A percentile compares a stretch with the other conserved stretches of the same genome.
Evolutionary conservation across 2,888 invertebrate genomes (phyloP).

Genomic region (Linyphia triangularis): DNA sequence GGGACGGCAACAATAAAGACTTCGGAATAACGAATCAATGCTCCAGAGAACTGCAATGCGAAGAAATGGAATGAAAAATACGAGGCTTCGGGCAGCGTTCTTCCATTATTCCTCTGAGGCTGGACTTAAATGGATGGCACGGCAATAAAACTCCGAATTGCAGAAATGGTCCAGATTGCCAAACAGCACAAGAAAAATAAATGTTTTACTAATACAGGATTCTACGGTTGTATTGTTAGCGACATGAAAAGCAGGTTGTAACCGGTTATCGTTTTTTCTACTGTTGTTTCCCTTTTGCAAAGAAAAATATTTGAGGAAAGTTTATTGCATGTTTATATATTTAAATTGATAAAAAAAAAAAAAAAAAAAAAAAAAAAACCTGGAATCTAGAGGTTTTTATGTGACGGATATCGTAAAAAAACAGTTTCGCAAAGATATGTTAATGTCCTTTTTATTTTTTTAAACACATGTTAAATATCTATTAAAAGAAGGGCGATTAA

Average conservation of each 20-base stretch:
- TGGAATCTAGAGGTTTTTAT: background rate
- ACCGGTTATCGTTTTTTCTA: background rate
- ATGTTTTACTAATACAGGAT: background rate
- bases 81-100: background rate
- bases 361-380: too few relatives aligned
- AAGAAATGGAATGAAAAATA: conserved; percentile 55
- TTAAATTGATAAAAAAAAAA: too few relatives aligned
- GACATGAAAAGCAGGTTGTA: background rate
- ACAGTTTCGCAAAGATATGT: background rate
- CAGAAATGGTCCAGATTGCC: conserved; percentile 29
- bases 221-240: background rate
- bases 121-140: conserved; percentile 18
- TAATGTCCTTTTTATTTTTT: too few relatives aligned
- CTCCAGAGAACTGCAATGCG: conserved; percentile 11
- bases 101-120: conserved; percentile 20
- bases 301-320: background rate
- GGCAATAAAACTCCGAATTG: conserved; percentile 37
- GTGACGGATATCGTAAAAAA: background rate
- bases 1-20: conserved; percentile 46
- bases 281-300: background rate
- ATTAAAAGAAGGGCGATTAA: too few relatives aligned
- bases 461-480: too few relatives aligned
- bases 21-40: conserved; percentile 39
- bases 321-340: too few relatives aligned
- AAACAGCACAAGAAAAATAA: background rate